phyloP scores from a whole-genome alignment of 2,113 vertebrate species.

The Channa maculata region DNA sequence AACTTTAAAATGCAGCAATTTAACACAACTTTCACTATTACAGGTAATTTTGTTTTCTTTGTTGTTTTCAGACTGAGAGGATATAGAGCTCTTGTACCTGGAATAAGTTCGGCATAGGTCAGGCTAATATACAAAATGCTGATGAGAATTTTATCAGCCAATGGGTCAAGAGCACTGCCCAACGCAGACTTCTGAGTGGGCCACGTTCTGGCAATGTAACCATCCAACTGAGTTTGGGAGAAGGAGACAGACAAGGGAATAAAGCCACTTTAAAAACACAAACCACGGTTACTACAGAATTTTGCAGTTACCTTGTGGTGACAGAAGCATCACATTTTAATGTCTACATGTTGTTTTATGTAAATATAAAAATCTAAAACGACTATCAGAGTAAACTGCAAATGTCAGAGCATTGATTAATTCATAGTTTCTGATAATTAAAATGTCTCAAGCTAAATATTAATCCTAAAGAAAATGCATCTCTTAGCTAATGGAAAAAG shows the following conservation, averaged over 20 bases:
- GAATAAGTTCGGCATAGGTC: constrained; percentile 94
- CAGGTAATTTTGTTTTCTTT: background rate
- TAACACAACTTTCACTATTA: background rate
- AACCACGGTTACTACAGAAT: too few species aligned
- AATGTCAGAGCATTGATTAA: too few species aligned
- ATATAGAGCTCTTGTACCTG: constrained; percentile 84
- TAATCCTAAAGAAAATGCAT: too few species aligned
- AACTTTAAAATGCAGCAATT: background rate
- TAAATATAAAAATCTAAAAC: too few species aligned
- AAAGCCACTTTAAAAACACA: background rate
- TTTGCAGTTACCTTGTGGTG: too few species aligned
- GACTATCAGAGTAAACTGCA: too few species aligned
- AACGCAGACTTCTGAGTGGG: constrained; percentile 95
- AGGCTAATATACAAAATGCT: constrained; percentile 95
- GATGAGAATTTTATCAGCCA: constrained; percentile 99
- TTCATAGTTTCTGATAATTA: too few species aligned
- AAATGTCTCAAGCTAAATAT: too few species aligned
- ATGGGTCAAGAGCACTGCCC: constrained; percentile 96
- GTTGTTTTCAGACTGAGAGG: background rate
- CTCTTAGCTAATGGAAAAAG: too few species aligned
- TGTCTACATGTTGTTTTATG: too few species aligned
- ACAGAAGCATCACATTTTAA: too few species aligned
- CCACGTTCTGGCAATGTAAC: constrained; percentile 97
- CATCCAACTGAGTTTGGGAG: constrained; percentile 89
- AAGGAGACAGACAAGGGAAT: background rate